Base-by-base conservation (phyloP, 2,888 invertebrate genomes). In the Conomelus anceps region DNA sequence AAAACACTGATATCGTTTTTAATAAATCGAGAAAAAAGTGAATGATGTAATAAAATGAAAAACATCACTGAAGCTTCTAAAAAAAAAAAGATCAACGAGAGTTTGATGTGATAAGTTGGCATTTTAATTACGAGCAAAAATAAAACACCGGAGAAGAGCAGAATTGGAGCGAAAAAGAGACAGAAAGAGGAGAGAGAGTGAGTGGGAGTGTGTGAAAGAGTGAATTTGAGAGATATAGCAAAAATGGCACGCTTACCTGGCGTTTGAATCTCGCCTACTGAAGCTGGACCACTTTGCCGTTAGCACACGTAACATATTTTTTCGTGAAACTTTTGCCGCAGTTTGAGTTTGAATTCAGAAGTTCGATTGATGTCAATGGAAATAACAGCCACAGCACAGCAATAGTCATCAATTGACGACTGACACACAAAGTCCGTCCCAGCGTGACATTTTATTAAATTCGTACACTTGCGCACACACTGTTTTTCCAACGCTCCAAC, bases 211-310 rank as follows among this genome's bases (percentile, higher is more conserved):
- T n/a, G n/a, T n/a, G n/a, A n/a, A n/a, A n/a, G n/a, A n/a, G n/a
- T n/a, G n/a, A n/a, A n/a, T n/a, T n/a, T n/a, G 22, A 63, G 23
- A 29, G n/a, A n/a, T n/a, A 84, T 4, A 22, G 86, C 26, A 23
- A 88, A 88, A 29, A 29, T 34, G 23, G 22, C 24, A 22, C 1
- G 24, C 86, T 84, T 88, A 90, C 90, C 90, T 90, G 22, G 89
- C 63, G 13, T 7, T 63, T 0, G 90, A 89, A 23, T 89, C 89
- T 29, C 91, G 85, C 20, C 90, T 89, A 22, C 89, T 88, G 86
- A 91, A 90, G 85, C 91, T 91, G 29, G 90, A 89, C 91, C 91
- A 91, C 88, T 91, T 91, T 22, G 90, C 89, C 29, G 91, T 89
- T 29, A 91, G 87, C 22, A 91, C 89, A 23, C 91, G 89, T 23